Conservation (phyloP, 92 coral and sea anemone species). For the Bergia sp. region DNA sequence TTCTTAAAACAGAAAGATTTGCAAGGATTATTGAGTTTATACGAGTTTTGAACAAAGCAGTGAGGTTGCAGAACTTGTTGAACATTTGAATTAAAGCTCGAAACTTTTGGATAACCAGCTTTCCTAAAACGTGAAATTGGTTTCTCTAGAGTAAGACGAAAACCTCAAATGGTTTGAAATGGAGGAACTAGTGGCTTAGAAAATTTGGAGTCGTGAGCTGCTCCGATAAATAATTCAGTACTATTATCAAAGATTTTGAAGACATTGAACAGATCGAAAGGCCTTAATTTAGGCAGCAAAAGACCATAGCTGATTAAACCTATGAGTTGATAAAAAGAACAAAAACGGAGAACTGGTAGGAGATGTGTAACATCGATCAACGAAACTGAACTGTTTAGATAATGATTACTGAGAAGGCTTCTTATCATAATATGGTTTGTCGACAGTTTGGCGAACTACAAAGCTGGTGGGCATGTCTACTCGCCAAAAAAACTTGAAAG, state of each 20-base stretch:
- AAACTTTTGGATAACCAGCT: not conserved
- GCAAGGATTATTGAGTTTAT: not conserved
- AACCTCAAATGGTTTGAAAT: not conserved
- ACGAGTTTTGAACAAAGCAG: slow-evolving; percentile 46
- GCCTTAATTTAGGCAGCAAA: slow-evolving; percentile 16
- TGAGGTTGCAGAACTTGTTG: not conserved
- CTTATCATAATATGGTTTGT: not conserved
- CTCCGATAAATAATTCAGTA: slow-evolving; percentile 27
- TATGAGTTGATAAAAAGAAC: not conserved
- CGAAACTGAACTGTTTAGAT: not conserved
- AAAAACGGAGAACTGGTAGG: no score
- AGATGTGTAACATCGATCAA: not conserved
- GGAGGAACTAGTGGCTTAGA: not conserved
- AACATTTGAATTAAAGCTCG: not conserved
- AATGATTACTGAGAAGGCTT: not conserved
- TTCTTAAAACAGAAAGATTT: not conserved
- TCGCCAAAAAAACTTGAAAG: not conserved
- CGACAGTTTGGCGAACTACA: not conserved
- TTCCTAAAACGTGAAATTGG: not conserved
- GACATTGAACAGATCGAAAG: slow-evolving; percentile 42
- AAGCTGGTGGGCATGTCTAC: slow-evolving; percentile 4
- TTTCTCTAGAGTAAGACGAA: not conserved
- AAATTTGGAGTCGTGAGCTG: not conserved
- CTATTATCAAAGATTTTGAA: slow-evolving; percentile 38
- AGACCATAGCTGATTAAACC: not conserved